phyloP scores from a whole-genome alignment of 1,140 invertebrate genomes.

The Drosophila mojavensis region DNA sequence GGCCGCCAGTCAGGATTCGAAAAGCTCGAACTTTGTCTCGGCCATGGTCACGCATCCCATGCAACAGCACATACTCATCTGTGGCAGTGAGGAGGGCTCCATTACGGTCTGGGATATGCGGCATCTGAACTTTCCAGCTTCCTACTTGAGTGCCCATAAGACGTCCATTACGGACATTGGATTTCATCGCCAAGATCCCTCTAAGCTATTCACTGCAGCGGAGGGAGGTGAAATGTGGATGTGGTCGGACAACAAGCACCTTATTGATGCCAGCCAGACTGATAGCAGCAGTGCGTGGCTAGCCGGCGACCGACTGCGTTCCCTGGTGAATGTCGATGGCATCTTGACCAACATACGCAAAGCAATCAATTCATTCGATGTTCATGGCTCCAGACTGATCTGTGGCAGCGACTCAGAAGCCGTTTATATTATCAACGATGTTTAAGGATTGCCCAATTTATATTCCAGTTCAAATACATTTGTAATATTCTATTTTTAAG shows the following conservation, averaged over 20 bases:
- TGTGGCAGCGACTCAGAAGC: slow-evolving; percentile 94
- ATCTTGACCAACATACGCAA: slow-evolving; percentile 89
- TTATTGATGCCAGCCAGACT: slow-evolving; percentile 46
- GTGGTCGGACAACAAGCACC: slow-evolving; percentile 88
- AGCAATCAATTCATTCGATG: slow-evolving; percentile 91
- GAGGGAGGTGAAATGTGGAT: slow-evolving; percentile 93
- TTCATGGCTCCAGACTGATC: slow-evolving; percentile 88
- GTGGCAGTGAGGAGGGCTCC: slow-evolving; percentile 92
- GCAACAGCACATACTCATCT: slow-evolving; percentile 91
- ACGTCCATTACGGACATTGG: slow-evolving; percentile 91
- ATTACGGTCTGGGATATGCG: slow-evolving; percentile 95
- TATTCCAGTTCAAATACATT: slow-evolving; percentile 13
- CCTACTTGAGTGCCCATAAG: slow-evolving; percentile 91
- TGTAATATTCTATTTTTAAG: neutral
- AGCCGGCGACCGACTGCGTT: slow-evolving; percentile 87
- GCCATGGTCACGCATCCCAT: slow-evolving; percentile 92
- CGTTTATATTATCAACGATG: slow-evolving; percentile 89
- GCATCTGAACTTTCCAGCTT: slow-evolving; percentile 91
- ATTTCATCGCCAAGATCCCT: slow-evolving; percentile 92
- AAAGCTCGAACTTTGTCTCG: slow-evolving; percentile 87
- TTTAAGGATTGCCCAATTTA: slow-evolving; percentile 18
- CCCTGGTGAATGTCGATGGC: slow-evolving; percentile 89
- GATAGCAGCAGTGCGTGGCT: slow-evolving; percentile 86
- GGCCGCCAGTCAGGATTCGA: slow-evolving; percentile 87
- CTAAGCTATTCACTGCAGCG: slow-evolving; percentile 92